Evolutionary conservation across 2,113 vertebrate species (phyloP).

Genomic region (Panthera tigris): DNA sequence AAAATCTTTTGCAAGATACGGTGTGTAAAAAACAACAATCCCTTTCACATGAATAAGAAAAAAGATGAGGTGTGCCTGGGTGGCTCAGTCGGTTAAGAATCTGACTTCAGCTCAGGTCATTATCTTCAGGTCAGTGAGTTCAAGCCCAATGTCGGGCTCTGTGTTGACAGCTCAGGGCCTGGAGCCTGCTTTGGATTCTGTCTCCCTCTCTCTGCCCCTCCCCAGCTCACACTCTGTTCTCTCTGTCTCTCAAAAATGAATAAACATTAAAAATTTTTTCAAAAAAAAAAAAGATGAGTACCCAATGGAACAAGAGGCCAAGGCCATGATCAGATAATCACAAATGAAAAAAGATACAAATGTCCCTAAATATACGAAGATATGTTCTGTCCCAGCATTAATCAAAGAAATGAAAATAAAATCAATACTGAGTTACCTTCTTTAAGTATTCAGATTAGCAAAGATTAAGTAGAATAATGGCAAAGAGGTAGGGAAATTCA

Average conservation of each 20-base stretch:
- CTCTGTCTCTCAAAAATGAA: too few species aligned
- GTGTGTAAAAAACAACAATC: background rate
- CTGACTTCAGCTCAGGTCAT: too few species aligned
- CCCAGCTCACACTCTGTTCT: too few species aligned
- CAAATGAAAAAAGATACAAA: background rate
- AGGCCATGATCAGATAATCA: background rate
- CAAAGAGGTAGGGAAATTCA: background rate
- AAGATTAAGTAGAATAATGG: background rate
- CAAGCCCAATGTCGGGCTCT: too few species aligned
- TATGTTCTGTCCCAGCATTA: background rate
- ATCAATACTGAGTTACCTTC: background rate
- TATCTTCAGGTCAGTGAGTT: too few species aligned
- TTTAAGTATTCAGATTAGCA: background rate
- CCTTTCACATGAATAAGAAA: background rate
- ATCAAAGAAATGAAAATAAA: conserved; percentile 22
- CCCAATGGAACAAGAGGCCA: background rate
- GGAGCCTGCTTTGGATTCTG: too few species aligned
- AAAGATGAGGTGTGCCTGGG: background rate
- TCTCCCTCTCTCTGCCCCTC: too few species aligned
- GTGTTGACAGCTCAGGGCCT: too few species aligned
- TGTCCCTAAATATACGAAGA: background rate
- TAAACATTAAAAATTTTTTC: too few species aligned
- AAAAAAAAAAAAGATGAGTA: background rate
- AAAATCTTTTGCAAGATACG: background rate
- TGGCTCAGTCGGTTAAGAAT: too few species aligned